Evolutionary conservation across 1,140 invertebrate genomes (phyloP).

Genomic region (Aculops lycopersici): DNA sequence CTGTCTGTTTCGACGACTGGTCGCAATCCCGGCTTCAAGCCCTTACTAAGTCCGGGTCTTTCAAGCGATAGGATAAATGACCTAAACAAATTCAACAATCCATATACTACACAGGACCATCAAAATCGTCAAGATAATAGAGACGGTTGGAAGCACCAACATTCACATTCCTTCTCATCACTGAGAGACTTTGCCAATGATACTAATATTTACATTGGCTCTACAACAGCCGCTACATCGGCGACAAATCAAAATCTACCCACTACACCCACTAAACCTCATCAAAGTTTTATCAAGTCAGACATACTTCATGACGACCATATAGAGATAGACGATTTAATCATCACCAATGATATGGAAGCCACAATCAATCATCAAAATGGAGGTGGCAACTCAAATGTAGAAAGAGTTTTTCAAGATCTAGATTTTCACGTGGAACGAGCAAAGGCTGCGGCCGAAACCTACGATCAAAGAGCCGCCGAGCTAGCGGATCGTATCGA

Average conservation of each 20-base stretch:
- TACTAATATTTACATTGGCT: neutral
- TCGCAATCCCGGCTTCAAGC: neutral
- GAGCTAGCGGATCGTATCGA: neutral
- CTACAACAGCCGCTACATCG: neutral
- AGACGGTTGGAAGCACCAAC: too few relatives aligned
- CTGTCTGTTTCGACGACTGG: neutral
- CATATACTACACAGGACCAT: too few relatives aligned
- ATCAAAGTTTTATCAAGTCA: neutral
- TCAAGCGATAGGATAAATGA: too few relatives aligned
- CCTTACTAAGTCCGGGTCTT: neutral
- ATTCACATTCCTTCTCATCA: too few relatives aligned
- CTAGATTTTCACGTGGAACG: neutral
- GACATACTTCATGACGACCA: neutral
- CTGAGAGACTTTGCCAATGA: too few relatives aligned
- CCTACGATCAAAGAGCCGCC: neutral
- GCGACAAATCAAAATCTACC: neutral
- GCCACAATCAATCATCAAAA: neutral
- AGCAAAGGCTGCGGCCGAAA: neutral
- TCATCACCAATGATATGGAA: neutral
- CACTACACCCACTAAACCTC: neutral
- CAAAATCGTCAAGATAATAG: too few relatives aligned
- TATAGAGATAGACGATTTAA: neutral
- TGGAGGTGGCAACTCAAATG: neutral
- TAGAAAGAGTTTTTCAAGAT: neutral
- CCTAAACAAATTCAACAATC: too few relatives aligned